Base-by-base conservation (phyloP, 2,797 vertebrate species). In the Crenuchus spilurus region DNA sequence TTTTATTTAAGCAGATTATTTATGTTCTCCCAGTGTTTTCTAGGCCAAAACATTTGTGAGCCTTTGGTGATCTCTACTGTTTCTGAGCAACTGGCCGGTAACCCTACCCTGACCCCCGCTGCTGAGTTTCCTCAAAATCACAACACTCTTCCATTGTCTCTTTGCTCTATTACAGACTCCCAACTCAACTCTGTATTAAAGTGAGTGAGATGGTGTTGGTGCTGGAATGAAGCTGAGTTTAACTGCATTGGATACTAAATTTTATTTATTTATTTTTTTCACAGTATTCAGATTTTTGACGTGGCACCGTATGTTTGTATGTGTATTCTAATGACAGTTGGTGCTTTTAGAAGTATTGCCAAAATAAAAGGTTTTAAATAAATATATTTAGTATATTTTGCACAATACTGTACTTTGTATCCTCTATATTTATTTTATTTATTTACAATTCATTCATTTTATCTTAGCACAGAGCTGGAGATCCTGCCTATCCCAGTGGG, bases 121-220 rank as follows among this genome's bases (percentile, higher is more conserved):
- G 30, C 10, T 37, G 46, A 63, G 10, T 42, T 62, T 13, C 28
- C 28, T 16, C 62, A 74, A 51, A 48, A 62, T 0, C 0, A 24
- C 0, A 80, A 83, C 57, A 51, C 41, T 66, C 79, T 76, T 67
- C 58, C 77, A 0, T 73, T 66, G 4, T 74, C 61, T 44, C 28
- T 77, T 31, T 80, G 82, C 80, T 80, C 85, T 0, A 76, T 91
- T 30, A 88, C 92, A 0, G 91, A 92, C 84, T 91, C 92, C 0
- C 91, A 91, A 80, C 84, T 92, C 57, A 89, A 90, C 84, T 85
- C 91, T 0, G 7, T 57, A 18, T 70, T 89, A 39, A 84, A 39
- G 93, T 94, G 82, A 92, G 88, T 16, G 70, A 20, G 24, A 28
- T 14, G 14, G 24, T 18, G 1, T 28, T 24, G 14, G 24, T 18